A percentile compares a stretch with the other conserved stretches of the same genome.
phyloP scores from a whole-genome alignment of 92 coral and sea anemone species.

The Palythoa heliodiscus region DNA sequence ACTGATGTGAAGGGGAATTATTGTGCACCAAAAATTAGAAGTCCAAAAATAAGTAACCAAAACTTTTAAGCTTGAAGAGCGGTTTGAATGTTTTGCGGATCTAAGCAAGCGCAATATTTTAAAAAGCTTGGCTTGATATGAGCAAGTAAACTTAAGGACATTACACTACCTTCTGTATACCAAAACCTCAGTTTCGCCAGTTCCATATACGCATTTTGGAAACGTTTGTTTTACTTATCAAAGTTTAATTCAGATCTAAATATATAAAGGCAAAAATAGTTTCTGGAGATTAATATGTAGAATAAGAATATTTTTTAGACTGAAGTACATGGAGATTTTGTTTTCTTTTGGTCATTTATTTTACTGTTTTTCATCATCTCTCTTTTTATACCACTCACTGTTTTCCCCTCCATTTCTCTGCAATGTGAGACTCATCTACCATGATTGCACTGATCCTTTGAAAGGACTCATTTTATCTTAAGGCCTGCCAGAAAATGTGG shows the following conservation, averaged over 20 bases:
- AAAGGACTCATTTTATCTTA: background rate
- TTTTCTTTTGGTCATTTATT: too few relatives aligned
- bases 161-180: background rate
- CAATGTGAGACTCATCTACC: background rate
- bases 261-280: background rate
- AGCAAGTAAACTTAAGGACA: background rate
- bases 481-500: background rate
- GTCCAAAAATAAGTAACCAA: too few relatives aligned
- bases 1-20: too few relatives aligned
- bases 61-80: too few relatives aligned
- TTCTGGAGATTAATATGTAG: background rate
- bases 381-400: background rate
- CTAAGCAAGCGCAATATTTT: too few relatives aligned
- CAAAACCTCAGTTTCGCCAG: slow-evolving; percentile 16
- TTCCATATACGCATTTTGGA: background rate
- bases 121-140: background rate
- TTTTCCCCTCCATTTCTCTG: background rate
- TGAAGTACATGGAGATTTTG: background rate
- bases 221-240: background rate
- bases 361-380: background rate
- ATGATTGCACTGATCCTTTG: background rate
- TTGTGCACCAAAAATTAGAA: too few relatives aligned
- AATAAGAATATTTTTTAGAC: background rate
- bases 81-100: too few relatives aligned
- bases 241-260: background rate